Conservation (phyloP, 2,888 invertebrate species). For the Cerceris ruficornis region DNA sequence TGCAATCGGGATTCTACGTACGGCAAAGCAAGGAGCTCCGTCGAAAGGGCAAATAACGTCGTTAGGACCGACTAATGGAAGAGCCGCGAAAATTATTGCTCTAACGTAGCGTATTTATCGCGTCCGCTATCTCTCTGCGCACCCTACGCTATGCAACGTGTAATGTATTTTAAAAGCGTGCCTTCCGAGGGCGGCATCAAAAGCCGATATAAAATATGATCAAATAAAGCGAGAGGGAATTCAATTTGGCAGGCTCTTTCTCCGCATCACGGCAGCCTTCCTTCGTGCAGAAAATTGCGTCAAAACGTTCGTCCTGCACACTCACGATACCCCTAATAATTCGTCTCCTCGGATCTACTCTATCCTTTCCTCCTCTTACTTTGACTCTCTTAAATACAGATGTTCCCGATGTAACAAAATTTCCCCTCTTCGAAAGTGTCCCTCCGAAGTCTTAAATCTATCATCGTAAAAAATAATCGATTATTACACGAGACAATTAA, state of each 20-base stretch:
- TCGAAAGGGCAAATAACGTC: slow-evolving; percentile 61
- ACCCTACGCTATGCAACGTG: slow-evolving; percentile 65
- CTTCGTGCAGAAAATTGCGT: slow-evolving; percentile 60
- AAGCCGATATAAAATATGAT: slow-evolving; percentile 81
- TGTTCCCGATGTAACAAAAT: neutral
- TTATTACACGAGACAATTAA: too few relatives aligned
- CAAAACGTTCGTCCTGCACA: slow-evolving; percentile 53
- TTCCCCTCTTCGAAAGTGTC: neutral
- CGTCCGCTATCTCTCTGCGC: slow-evolving; percentile 47
- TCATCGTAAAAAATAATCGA: too few relatives aligned
- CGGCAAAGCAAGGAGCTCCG: slow-evolving; percentile 19
- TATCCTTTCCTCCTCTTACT: neutral
- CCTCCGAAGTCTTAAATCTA: neutral
- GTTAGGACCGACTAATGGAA: slow-evolving; percentile 67
- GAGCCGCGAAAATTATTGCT: slow-evolving; percentile 69
- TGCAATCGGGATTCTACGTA: slow-evolving; percentile 29
- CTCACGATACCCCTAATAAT: slow-evolving; percentile 43
- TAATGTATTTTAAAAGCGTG: slow-evolving; percentile 81
- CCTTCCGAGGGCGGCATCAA: slow-evolving; percentile 79
- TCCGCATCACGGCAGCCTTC: slow-evolving; percentile 59
- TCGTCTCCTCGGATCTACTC: neutral
- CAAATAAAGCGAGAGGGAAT: slow-evolving; percentile 79
- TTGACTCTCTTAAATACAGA: neutral
- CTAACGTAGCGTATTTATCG: slow-evolving; percentile 68
- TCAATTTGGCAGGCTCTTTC: slow-evolving; percentile 79